These are phyloP conservation scores for Octomys mimax DNA, from an alignment of 2,797 vertebrate genomes.

Conservation along the genomic window DNA sequence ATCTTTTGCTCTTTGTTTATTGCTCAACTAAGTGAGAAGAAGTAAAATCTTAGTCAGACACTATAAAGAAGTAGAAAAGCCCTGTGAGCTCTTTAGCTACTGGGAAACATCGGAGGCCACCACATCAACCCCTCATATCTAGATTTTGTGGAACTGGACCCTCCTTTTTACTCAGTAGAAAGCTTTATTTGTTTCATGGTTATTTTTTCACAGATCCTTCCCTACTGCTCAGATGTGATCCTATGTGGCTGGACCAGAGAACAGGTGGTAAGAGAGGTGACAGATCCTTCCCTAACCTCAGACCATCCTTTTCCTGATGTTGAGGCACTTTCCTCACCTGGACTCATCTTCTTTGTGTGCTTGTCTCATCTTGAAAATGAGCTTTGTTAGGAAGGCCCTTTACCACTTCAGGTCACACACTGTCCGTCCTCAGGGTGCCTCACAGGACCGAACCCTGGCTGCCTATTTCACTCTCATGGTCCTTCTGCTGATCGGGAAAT, in stretches of 20 bases:
- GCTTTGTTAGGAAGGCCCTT: background rate
- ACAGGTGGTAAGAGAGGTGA: background rate
- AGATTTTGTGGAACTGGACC: background rate
- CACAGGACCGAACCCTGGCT: background rate
- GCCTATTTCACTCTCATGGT: accelerated
- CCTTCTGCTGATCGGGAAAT: background rate
- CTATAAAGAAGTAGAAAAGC: background rate
- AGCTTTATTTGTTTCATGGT: too few species aligned
- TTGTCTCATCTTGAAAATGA: background rate
- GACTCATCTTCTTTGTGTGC: background rate
- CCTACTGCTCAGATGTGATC: background rate
- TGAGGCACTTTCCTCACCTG: background rate
- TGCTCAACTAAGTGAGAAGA: background rate
- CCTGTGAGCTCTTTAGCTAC: background rate
- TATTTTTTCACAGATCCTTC: too few species aligned
- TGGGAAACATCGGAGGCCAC: accelerated
- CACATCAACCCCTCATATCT: accelerated
- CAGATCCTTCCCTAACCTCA: background rate
- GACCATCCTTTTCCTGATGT: background rate
- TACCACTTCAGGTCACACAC: background rate
- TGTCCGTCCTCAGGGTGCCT: too few species aligned
- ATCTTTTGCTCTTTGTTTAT: background rate
- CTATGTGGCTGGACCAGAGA: too few species aligned
- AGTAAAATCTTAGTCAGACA: background rate
- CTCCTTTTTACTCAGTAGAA: background rate